Conservation (phyloP, 2,797 vertebrate species). For the Vultur gryphus region DNA sequence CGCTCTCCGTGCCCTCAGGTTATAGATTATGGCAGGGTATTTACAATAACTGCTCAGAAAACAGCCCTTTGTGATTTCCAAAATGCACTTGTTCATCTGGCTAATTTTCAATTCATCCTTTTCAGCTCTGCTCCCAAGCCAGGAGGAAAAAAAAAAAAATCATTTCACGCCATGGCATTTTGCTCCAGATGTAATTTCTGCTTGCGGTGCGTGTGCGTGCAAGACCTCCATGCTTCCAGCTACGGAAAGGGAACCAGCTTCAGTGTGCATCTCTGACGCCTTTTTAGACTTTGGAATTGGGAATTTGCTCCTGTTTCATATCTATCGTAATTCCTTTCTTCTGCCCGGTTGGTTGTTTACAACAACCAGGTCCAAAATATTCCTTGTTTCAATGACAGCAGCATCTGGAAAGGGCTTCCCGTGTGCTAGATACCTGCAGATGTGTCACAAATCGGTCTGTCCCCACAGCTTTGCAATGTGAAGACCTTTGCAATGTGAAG, state of each 20-base stretch:
- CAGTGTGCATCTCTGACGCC: background rate
- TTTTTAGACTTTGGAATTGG: background rate
- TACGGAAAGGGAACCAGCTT: background rate
- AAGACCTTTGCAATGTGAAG: background rate
- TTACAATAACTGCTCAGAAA: background rate
- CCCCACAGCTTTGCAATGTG: background rate
- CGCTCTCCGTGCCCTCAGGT: background rate
- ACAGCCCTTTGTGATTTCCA: background rate
- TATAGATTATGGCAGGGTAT: background rate
- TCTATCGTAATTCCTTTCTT: rapidly evolving
- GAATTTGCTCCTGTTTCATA: background rate
- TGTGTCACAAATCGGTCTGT: rapidly evolving
- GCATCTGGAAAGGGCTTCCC: background rate
- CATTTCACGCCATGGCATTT: background rate
- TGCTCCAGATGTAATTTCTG: background rate
- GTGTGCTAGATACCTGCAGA: rapidly evolving
- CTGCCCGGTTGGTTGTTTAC: background rate
- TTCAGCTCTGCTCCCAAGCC: background rate
- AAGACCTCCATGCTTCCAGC: background rate
- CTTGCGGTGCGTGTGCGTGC: rapidly evolving
- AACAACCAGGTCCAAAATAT: background rate
- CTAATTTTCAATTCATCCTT: background rate
- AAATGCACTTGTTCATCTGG: conserved; percentile 21
- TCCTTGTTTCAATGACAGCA: background rate
- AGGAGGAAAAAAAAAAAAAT: background rate